Percentiles rank a stretch among this genome's conserved stretches.
Evolutionary conservation across 1,140 invertebrate genomes (phyloP).

Genomic region (Arctopsyche grandis): DNA sequence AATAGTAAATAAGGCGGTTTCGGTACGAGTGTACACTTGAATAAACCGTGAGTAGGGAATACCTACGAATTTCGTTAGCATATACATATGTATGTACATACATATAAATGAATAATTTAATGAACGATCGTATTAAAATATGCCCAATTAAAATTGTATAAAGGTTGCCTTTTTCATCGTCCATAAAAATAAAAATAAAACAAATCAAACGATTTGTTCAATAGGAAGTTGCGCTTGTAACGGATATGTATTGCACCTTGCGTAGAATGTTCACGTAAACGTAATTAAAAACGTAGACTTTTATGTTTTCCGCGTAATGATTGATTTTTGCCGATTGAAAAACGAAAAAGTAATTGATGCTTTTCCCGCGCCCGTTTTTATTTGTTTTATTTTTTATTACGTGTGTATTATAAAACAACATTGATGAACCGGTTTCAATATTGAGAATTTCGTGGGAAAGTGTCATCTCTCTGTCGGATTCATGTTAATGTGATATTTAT

Average conservation of each 20-base stretch:
- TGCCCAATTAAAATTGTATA: no score
- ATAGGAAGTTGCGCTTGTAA: no score
- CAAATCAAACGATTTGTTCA: no score
- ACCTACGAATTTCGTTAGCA: no score
- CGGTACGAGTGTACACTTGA: background rate
- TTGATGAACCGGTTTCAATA: background rate
- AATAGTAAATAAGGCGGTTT: slow-evolving; percentile 14
- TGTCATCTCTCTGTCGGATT: background rate
- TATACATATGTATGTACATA: no score
- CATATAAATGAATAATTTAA: no score
- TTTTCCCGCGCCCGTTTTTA: background rate
- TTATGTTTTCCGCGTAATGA: background rate
- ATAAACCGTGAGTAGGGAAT: no score
- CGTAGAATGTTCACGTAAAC: no score
- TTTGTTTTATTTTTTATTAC: background rate
- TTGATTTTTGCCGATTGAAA: slow-evolving; percentile 1
- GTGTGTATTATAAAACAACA: background rate
- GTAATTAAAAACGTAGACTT: background rate
- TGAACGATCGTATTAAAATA: no score
- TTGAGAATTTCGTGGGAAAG: background rate
- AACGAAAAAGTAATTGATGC: background rate
- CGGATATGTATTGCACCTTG: no score
- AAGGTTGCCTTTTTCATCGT: no score
- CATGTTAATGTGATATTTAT: background rate
- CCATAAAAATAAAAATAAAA: no score